Percentiles rank a stretch among this genome's conserved stretches.
Conservation (phyloP, 2,888 invertebrate species). For the Crossocerus cetratus region DNA sequence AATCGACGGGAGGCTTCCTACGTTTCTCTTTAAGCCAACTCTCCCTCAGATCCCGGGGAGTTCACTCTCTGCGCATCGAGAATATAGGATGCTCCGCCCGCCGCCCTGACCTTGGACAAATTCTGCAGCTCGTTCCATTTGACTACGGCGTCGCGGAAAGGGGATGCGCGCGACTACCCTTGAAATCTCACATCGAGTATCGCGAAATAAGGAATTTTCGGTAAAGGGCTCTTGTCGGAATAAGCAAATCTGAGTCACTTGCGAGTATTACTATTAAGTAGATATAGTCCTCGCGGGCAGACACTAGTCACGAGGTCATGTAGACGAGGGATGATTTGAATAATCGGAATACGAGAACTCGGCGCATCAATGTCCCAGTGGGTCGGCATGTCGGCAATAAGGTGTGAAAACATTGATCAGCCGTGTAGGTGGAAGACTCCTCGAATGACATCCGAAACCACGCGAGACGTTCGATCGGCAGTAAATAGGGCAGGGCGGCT, state of each 20-base stretch:
- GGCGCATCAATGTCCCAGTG: too few species aligned
- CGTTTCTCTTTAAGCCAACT: neutral
- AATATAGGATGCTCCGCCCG: slow-evolving; percentile 18
- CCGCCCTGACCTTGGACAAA: slow-evolving; percentile 47
- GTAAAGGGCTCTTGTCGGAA: too few species aligned
- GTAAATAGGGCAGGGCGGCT: slow-evolving; percentile 44
- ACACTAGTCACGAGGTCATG: neutral
- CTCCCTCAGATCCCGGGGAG: slow-evolving; percentile 7
- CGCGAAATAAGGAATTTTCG: too few species aligned
- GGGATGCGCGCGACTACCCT: neutral
- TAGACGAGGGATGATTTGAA: neutral
- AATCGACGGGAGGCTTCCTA: slow-evolving; percentile 4
- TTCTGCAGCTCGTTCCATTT: slow-evolving; percentile 29
- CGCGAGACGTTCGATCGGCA: slow-evolving; percentile 47
- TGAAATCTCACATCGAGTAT: neutral
- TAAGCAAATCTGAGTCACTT: too few species aligned
- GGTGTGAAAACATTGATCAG: slow-evolving; percentile 36
- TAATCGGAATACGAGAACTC: neutral
- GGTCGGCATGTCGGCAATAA: too few species aligned
- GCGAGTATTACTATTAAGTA: too few species aligned
- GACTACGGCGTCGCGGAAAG: neutral
- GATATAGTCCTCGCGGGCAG: too few species aligned
- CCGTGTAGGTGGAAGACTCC: slow-evolving; percentile 13
- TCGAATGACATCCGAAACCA: slow-evolving; percentile 39
- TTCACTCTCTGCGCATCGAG: slow-evolving; percentile 15